Evolutionary conservation across 92 coral and sea anemone species (phyloP), one percentile per base, ranked within the genome.

Genomic region (Porites evermanni): DNA sequence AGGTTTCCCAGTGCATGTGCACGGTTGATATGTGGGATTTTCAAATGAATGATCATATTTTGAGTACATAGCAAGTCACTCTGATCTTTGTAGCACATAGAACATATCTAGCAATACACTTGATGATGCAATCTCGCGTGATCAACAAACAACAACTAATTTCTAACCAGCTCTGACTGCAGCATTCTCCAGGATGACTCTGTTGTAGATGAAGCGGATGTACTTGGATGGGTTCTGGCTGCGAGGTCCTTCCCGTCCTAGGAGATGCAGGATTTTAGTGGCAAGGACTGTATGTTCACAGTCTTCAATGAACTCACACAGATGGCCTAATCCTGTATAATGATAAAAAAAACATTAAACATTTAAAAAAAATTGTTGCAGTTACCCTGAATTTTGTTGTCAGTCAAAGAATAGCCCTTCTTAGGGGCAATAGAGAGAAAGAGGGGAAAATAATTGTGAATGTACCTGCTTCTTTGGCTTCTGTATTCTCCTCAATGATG

Each of bases 271-370:
- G 82, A 97, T 97, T 70, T 97, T 98, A 53, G 99, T 97, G 53
- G 99, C 99, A 72, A 97, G 86, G 0, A 97, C 99, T 19, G 99
- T 97, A 79, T 97, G 99, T 80, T 97, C 99, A 83, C 99, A 97
- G 86, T 97, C 99, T 82, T 97, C 99, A 65, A 97, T 97, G 85
- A 97, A 97, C 92, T 97, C 99, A 90, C 99, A 97, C 91, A 97
- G 84, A 74, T 97, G 99, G 20, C 98, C 96, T 81, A 97, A 91
- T 63, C 99, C 99, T 97, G 80, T 18, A 87, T 21, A 13, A 47
- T 3, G 13, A 17, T 14, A 91, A 65, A 63, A 47, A 56, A 2
- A 56, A 0, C 12, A 56, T 56, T 12, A 70, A 19, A 74, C 53
- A 6, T 10, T 29, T 19, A 72, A 72, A 14, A n/a, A 67, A 7